A percentile compares a stretch with the other conserved stretches of the same genome.
Conservation (phyloP, 2,797 vertebrate genomes). For the Alca torda region DNA sequence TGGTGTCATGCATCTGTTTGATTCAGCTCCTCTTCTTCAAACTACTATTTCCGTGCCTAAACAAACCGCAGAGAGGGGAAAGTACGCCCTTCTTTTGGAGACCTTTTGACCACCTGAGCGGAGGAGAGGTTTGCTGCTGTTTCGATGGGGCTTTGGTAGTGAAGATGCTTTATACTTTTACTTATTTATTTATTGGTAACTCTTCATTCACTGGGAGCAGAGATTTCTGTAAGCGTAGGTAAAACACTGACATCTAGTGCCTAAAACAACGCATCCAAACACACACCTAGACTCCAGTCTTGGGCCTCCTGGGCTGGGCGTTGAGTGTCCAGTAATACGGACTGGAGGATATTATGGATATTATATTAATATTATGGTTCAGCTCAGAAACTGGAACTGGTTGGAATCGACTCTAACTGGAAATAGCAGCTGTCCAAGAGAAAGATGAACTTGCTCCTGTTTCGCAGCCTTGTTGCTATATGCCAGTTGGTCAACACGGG, state of each 20-base stretch:
- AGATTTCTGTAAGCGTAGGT: constrained; percentile 49
- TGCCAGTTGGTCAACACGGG: neutral
- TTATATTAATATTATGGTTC: neutral
- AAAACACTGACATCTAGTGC: constrained; percentile 81
- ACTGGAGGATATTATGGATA: neutral
- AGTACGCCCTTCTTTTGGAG: rapidly evolving
- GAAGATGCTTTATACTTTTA: neutral
- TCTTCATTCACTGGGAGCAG: neutral
- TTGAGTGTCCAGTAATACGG: neutral
- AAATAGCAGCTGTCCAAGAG: neutral
- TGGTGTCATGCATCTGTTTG: neutral
- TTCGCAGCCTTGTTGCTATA: neutral
- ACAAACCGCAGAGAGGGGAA: neutral
- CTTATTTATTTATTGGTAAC: neutral
- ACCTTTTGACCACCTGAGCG: neutral
- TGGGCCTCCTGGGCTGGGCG: neutral
- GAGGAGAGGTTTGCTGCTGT: neutral
- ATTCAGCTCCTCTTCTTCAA: neutral
- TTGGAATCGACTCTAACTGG: neutral
- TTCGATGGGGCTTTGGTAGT: rapidly evolving
- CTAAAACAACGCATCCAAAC: constrained; percentile 20
- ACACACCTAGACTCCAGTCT: neutral
- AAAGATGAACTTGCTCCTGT: neutral
- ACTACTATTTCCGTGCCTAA: neutral
- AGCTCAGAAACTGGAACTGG: neutral